These are phyloP conservation scores for Chaetogeoica ovagalla DNA, from an alignment of 2,888 invertebrate genomes.

Conservation along the genomic window DNA sequence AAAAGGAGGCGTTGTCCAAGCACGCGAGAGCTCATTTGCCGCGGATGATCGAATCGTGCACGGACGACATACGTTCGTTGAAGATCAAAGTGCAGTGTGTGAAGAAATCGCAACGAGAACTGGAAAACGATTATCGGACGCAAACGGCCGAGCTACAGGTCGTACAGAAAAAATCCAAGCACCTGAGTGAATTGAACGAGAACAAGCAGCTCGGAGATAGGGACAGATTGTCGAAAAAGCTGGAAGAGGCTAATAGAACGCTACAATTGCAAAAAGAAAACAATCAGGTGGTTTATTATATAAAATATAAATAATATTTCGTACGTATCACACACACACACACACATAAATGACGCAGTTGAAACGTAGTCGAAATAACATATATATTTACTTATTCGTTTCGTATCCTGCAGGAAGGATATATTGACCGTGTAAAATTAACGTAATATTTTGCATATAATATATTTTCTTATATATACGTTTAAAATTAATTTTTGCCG, in stretches of 20 bases:
- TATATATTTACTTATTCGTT: too few species aligned
- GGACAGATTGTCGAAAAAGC: conserved; percentile 71
- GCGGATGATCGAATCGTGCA: conserved; percentile 73
- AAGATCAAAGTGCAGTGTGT: not conserved
- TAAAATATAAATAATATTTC: too few species aligned
- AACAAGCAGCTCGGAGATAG: conserved; percentile 75
- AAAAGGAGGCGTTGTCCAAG: conserved; percentile 75
- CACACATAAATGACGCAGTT: too few species aligned
- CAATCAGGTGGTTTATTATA: conserved; percentile 59
- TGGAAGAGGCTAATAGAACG: conserved; percentile 60
- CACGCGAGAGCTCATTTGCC: conserved; percentile 81
- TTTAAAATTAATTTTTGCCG: too few species aligned
- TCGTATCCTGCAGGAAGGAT: too few species aligned
- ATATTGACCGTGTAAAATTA: too few species aligned
- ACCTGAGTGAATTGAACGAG: conserved; percentile 71
- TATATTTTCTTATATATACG: too few species aligned
- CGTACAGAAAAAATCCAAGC: conserved; percentile 68
- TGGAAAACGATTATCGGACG: conserved; percentile 65
- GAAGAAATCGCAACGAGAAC: conserved; percentile 54
- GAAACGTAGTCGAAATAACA: too few species aligned
- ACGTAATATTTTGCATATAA: too few species aligned
- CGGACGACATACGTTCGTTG: conserved; percentile 69
- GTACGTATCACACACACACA: too few species aligned
- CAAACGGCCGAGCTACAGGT: conserved; percentile 64
- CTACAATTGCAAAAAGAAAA: conserved; percentile 60